These are phyloP conservation scores for Atta cephalotes DNA, from an alignment of 1,140 invertebrate genomes.

Conservation along the genomic window DNA sequence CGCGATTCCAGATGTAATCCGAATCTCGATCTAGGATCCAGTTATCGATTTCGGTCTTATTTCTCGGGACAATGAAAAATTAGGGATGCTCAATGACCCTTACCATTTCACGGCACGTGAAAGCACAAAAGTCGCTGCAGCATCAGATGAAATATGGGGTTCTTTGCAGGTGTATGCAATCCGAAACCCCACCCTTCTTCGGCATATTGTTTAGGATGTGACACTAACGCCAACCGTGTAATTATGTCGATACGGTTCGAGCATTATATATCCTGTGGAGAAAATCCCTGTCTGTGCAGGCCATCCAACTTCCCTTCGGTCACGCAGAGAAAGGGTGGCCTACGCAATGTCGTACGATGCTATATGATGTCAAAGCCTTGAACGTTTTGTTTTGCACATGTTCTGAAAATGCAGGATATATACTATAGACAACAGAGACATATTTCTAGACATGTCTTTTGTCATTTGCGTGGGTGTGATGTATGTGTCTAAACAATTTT, in stretches of 20 bases:
- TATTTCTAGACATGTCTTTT: no score
- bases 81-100: slow-evolving; percentile 73
- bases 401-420: slow-evolving; percentile 58
- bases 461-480: no score
- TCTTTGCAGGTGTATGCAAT: slow-evolving; percentile 79
- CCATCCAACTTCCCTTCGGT: slow-evolving; percentile 71
- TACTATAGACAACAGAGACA: slow-evolving; percentile 2
- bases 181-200: slow-evolving; percentile 39
- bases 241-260: slow-evolving; percentile 78
- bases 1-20: slow-evolving; percentile 16
- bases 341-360: slow-evolving; percentile 31
- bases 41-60: slow-evolving; percentile 57
- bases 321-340: slow-evolving; percentile 71
- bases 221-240: slow-evolving; percentile 81
- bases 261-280: slow-evolving; percentile 71
- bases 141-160: slow-evolving; percentile 80
- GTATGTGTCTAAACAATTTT: no score
- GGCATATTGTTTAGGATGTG: slow-evolving; percentile 77
- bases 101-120: slow-evolving; percentile 69
- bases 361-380: slow-evolving; percentile 19
- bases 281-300: slow-evolving; percentile 34
- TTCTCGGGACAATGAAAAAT: slow-evolving; percentile 69
- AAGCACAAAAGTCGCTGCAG: slow-evolving; percentile 68
- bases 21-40: slow-evolving; percentile 25
- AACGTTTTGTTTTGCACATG: slow-evolving; percentile 48